Evolutionary conservation across 2,113 vertebrate species (phyloP).

Genomic region (Mionectes macconnelli): DNA sequence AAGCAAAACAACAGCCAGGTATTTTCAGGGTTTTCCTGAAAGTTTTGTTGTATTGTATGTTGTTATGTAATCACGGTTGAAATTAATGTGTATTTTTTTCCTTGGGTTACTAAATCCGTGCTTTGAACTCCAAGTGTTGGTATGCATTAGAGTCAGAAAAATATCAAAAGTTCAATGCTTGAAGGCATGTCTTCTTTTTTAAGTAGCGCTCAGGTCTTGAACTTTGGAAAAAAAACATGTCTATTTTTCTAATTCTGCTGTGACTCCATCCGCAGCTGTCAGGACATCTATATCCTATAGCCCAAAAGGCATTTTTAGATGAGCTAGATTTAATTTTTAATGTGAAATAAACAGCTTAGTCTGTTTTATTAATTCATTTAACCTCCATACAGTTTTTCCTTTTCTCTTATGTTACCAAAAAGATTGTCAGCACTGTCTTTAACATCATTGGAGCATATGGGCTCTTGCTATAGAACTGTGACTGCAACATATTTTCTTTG

Average conservation of each 20-base stretch:
- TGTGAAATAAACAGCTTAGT: not conserved
- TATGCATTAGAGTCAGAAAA: conserved; percentile 42
- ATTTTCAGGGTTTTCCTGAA: not conserved
- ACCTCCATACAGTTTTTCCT: not conserved
- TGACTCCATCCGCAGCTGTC: not conserved
- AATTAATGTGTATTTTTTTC: not conserved
- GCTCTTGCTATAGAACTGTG: not conserved
- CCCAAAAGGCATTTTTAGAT: conserved; percentile 16
- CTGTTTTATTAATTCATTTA: not conserved
- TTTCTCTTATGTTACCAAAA: not conserved
- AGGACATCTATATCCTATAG: not conserved
- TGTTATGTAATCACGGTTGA: not conserved
- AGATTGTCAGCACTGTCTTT: not conserved
- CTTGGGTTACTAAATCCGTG: not conserved
- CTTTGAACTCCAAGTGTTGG: conserved; percentile 50
- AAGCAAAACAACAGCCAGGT: not conserved
- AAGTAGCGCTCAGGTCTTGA: conserved; percentile 36
- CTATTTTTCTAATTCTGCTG: conserved; percentile 9
- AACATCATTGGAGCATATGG: not conserved
- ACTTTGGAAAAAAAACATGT: not conserved
- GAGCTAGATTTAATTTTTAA: not conserved
- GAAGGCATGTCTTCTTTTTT: conserved; percentile 33
- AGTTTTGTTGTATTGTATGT: not conserved
- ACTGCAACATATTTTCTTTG: not conserved
- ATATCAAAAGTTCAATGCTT: conserved; percentile 19